Evolutionary conservation across 2,113 vertebrate genomes (phyloP).

Genomic region (Heterotilapia buettikoferi): DNA sequence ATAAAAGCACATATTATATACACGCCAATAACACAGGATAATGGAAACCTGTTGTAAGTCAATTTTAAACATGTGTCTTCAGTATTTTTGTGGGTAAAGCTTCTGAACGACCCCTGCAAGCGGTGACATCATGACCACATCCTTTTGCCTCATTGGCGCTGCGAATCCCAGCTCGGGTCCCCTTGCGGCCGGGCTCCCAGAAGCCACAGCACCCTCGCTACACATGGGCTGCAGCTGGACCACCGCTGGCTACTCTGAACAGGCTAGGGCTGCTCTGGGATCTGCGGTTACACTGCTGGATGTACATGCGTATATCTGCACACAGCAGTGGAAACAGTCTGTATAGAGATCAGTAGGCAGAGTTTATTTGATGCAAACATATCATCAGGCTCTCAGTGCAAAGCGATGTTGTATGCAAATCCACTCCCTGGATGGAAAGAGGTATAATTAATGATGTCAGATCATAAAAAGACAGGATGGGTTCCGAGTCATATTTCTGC

Average conservation of each 20-base stretch:
- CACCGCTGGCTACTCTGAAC: slow-evolving; percentile 67
- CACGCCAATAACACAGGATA: slow-evolving; percentile 48
- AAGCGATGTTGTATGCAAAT: slow-evolving; percentile 73
- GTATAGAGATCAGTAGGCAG: slow-evolving; percentile 74
- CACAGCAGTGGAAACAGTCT: slow-evolving; percentile 58
- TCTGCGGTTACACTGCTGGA: slow-evolving; percentile 51
- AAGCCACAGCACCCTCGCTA: slow-evolving; percentile 69
- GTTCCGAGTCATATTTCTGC: slow-evolving; percentile 51
- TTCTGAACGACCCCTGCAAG: slow-evolving; percentile 65
- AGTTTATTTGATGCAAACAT: slow-evolving; percentile 71
- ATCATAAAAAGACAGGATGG: slow-evolving; percentile 61
- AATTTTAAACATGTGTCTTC: slow-evolving; percentile 63
- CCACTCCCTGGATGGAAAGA: slow-evolving; percentile 60
- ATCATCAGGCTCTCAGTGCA: slow-evolving; percentile 65
- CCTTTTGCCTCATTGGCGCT: slow-evolving; percentile 62
- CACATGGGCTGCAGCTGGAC: slow-evolving; percentile 75
- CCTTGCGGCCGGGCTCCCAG: slow-evolving; percentile 63
- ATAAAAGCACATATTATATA: slow-evolving; percentile 32
- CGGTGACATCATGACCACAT: slow-evolving; percentile 76
- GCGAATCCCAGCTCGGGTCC: slow-evolving; percentile 50
- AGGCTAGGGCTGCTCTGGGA: slow-evolving; percentile 37
- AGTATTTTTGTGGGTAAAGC: slow-evolving; percentile 58
- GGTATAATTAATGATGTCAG: slow-evolving; percentile 72
- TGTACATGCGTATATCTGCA: slow-evolving; percentile 54
- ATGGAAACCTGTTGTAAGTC: slow-evolving; percentile 63